Evolutionary conservation across 2,888 invertebrate genomes (phyloP).

Genomic region (Meta bourneti): DNA sequence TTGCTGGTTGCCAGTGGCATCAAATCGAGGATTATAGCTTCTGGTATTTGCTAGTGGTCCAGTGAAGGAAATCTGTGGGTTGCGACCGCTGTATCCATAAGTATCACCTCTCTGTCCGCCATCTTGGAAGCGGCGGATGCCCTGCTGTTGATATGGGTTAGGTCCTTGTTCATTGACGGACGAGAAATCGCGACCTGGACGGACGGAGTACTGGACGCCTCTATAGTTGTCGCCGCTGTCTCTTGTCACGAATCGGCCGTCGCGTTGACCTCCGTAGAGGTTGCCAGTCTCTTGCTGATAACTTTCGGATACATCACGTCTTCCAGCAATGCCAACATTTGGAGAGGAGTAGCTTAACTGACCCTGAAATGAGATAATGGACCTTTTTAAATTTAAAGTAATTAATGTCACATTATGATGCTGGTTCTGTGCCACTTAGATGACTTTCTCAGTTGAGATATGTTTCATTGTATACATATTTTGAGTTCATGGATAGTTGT

Average conservation of each 20-base stretch:
- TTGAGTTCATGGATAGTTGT: too few relatives aligned
- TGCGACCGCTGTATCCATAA: slow-evolving; percentile 3
- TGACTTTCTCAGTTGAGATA: too few relatives aligned
- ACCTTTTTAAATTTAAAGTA: too few relatives aligned
- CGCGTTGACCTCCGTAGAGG: slow-evolving; percentile 48
- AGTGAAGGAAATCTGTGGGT: slow-evolving; percentile 41
- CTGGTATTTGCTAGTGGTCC: slow-evolving; percentile 66
- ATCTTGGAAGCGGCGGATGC: slow-evolving; percentile 35
- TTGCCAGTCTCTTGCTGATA: slow-evolving; percentile 50
- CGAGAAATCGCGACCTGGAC: slow-evolving; percentile 5
- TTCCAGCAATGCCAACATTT: slow-evolving; percentile 10
- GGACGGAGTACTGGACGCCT: slow-evolving; percentile 46
- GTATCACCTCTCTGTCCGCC: neutral
- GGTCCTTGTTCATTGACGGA: neutral
- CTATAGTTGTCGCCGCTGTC: slow-evolving; percentile 29
- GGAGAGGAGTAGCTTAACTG: slow-evolving; percentile 7
- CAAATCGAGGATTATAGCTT: slow-evolving; percentile 54
- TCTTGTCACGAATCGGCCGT: slow-evolving; percentile 44
- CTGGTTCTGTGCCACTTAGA: too few relatives aligned
- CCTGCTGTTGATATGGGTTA: slow-evolving; percentile 37
- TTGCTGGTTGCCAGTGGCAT: slow-evolving; percentile 24
- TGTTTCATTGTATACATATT: too few relatives aligned
- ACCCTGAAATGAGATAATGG: neutral
- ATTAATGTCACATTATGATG: too few relatives aligned
- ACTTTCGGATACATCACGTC: slow-evolving; percentile 35